Evolutionary conservation across 2,113 vertebrate genomes (phyloP), one percentile per base, ranked within the genome.

Genomic region (Ascaphus truei): DNA sequence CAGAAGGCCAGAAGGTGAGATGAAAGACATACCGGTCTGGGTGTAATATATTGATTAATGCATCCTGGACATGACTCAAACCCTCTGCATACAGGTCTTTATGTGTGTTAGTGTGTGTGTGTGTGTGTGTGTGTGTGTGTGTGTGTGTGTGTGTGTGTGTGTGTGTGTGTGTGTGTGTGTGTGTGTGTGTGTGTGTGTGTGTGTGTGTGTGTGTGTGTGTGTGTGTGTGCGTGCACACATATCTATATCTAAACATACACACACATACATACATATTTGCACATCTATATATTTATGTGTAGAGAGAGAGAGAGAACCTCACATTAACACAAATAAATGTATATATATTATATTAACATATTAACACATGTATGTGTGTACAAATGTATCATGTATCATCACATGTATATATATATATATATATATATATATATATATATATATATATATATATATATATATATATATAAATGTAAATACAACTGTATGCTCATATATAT

Each of bases 1-100:
- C 65, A 59, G 20, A 30, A 12, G 47, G 55, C 23, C 41, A 50
- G 65, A 41, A 68, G 65, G 65, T 37, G 65, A 68, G 55, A 68
- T 58, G 53, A 68, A 68, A 68, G 53, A 57, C 30, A 36, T 23
- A 30, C 3, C 16, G 33, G 41, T 20, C 41, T 2, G 16, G 29
- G 41, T 68, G 43, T 29, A 48, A 50, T 59, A 59, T 59, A 59
- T 20, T 50, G 65, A 50, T 48, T 50, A 59, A 50, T 68, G 55
- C 43, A 50, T 48, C 29, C 31, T 50, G 55, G 29, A 33, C 20
- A 12, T 20, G 16, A 43, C 25, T 34, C 26, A 33, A 45, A 68
- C 36, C 10, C 37, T 25, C 4, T 25, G 27, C 18, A 12, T 23
- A 58, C 20, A 58, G 10, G 16, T 58, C 20, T 36, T 12, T 56